Evolutionary conservation across 2,113 vertebrate genomes (phyloP).

Genomic region (Nematolebias whitei): DNA sequence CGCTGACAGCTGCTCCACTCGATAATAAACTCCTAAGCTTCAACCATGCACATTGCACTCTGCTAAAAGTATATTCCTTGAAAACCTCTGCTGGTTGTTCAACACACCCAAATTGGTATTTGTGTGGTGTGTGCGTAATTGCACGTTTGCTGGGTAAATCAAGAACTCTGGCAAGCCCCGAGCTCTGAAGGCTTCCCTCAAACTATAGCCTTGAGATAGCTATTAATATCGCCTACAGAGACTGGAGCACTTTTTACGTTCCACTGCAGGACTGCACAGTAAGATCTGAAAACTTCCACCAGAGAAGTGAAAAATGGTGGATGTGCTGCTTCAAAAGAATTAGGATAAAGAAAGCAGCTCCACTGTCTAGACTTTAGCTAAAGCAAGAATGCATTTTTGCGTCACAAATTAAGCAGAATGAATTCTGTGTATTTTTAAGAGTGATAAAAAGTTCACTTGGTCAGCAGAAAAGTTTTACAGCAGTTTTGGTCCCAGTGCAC

Average conservation of each 20-base stretch:
- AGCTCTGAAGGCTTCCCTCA: constrained; percentile 78
- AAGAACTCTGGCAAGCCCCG: constrained; percentile 75
- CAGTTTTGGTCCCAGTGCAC: constrained; percentile 35
- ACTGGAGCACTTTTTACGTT: constrained; percentile 66
- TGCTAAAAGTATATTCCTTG: constrained; percentile 59
- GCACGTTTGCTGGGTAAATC: constrained; percentile 80
- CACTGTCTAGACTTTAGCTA: constrained; percentile 45
- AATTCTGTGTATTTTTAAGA: constrained; percentile 2
- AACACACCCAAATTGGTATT: constrained; percentile 84
- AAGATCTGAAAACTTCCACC: constrained; percentile 34
- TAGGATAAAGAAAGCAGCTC: constrained; percentile 16
- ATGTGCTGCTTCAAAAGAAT: constrained; percentile 22
- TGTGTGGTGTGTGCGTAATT: constrained; percentile 80
- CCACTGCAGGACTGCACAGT: constrained; percentile 36
- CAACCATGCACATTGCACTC: constrained; percentile 45
- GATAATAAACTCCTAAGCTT: constrained; percentile 56
- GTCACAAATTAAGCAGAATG: constrained; percentile 24
- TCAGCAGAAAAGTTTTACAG: constrained; percentile 20
- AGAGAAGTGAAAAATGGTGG: constrained; percentile 36
- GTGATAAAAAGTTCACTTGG: constrained; percentile 17
- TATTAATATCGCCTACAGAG: constrained; percentile 82
- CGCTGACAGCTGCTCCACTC: constrained; percentile 38
- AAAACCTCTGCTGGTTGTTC: constrained; percentile 75
- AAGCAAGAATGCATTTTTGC: constrained; percentile 23
- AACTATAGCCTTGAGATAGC: constrained; percentile 78